Evolutionary conservation across 2,888 invertebrate genomes (phyloP), one percentile per base, ranked within the genome.

Genomic region (Ophioninae sp.): DNA sequence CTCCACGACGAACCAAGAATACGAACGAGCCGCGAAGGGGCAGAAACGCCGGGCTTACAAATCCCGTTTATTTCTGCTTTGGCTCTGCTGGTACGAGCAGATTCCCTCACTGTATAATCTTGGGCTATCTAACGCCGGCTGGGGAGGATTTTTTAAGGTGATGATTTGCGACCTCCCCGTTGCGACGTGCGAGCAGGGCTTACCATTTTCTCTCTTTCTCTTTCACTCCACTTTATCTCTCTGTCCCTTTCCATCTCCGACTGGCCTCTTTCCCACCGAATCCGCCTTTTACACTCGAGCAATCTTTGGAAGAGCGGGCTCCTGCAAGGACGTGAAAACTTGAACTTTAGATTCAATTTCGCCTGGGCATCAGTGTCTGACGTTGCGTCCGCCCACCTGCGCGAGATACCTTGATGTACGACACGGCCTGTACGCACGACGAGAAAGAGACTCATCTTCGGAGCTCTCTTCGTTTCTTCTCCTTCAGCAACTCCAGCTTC

Each of bases 331-430:
- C 82, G 85, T 81, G 80, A 87, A 87, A 87, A 86, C 89, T 89
- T 86, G 88, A 90, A 89, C 91, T 92, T 92, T 92, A 89, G 91
- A 92, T 92, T 92, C 92, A 92, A 92, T 92, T 92, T 92, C 90
- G 91, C 90, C 89, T n/a, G 90, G 91, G 91, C 92, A 91, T 91
- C 92, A 91, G 90, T 87, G 88, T 83, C 90, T 91, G 92, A 92
- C 91, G 90, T 90, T 88, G 88, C 69, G 92, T 92, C 92, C 92
- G 92, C 92, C 92, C 92, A 92, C 92, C 88, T 88, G 87, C 83
- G 86, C 86, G 79, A 79, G 85, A 85, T 82, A 90, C 87, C 87
- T 89, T 91, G 89, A 90, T 90, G 89, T 89, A 89, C 90, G 89
- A 89, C 88, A 88, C 87, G 82, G 56, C 20, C 59, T 75, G 72